Conservation (phyloP, 2,113 vertebrate genomes). For the Syrrhaptes paradoxus region DNA sequence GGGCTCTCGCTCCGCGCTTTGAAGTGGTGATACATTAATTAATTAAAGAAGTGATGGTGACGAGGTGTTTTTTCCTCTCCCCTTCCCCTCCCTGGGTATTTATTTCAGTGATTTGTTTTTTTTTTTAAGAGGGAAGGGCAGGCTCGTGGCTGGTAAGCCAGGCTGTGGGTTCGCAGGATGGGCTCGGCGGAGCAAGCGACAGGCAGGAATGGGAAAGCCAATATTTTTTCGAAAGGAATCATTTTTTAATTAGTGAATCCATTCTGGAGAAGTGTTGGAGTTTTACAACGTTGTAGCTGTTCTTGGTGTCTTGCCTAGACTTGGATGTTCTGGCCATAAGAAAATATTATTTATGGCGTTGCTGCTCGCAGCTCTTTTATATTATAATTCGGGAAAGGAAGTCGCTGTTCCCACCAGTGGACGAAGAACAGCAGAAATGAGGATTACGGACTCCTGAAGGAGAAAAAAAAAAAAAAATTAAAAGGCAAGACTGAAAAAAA, state of each 20-base stretch:
- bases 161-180: not conserved
- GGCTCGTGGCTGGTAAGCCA: not conserved
- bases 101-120: not conserved
- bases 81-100: not conserved
- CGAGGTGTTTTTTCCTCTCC: not conserved
- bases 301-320: slow-evolving; percentile 64
- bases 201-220: not conserved
- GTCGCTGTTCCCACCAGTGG: slow-evolving; percentile 50
- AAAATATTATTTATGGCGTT: slow-evolving; percentile 64
- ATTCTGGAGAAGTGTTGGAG: slow-evolving; percentile 46
- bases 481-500: not conserved
- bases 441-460: not conserved
- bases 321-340: slow-evolving; percentile 53
- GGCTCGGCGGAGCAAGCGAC: not conserved
- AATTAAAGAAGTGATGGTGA: not conserved
- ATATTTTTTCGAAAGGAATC: slow-evolving; percentile 28
- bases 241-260: slow-evolving; percentile 53
- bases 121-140: not conserved
- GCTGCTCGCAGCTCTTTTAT: slow-evolving; percentile 52
- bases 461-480: not conserved
- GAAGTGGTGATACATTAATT: not conserved
- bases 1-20: not conserved
- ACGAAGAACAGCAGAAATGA: slow-evolving; percentile 18
- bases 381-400: slow-evolving; percentile 56
- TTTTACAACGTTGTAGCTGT: slow-evolving; percentile 61